Conservation (phyloP, 1,140 invertebrate genomes). For the Glossosoma conforme region DNA sequence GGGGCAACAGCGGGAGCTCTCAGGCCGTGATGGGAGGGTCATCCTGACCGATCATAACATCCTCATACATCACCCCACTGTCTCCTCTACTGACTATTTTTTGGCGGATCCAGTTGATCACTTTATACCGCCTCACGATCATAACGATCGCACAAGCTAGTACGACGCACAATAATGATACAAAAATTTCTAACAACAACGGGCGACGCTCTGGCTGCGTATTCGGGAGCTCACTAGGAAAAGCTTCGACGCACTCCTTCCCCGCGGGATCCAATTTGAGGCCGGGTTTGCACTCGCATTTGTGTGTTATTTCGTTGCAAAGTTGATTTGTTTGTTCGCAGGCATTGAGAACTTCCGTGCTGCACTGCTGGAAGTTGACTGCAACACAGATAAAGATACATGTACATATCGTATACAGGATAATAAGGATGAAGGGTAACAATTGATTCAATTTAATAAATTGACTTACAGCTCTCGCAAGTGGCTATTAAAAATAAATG, state of each 20-base stretch:
- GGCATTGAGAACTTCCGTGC: slow-evolving; percentile 4
- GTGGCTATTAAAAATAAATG: slow-evolving; percentile 2
- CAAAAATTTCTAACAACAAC: slow-evolving; percentile 11
- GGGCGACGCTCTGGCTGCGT: slow-evolving; percentile 2
- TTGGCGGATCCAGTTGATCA: slow-evolving; percentile 43
- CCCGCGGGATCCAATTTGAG: slow-evolving; percentile 28
- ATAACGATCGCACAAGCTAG: slow-evolving; percentile 41
- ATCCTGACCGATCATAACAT: slow-evolving; percentile 51
- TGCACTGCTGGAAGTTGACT: slow-evolving; percentile 14
- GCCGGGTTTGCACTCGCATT: slow-evolving; percentile 38
- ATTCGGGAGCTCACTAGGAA: not conserved
- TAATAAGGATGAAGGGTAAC: slow-evolving; percentile 19
- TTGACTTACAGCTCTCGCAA: slow-evolving; percentile 15
- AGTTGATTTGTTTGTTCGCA: slow-evolving; percentile 32
- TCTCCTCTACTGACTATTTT: slow-evolving; percentile 41
- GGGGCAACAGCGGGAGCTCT: no score
- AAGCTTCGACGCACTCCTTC: slow-evolving; percentile 9
- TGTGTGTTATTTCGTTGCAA: slow-evolving; percentile 33
- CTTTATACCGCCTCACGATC: slow-evolving; percentile 45
- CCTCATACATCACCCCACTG: slow-evolving; percentile 47
- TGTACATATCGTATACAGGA: slow-evolving; percentile 10
- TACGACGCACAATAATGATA: slow-evolving; percentile 40
- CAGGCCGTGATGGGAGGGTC: slow-evolving; percentile 46
- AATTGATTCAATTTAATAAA: slow-evolving; percentile 22
- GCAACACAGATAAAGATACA: slow-evolving; percentile 15